These are phyloP conservation scores for Platichthys flesus DNA, from an alignment of 2,113 vertebrate species.

Conservation along the genomic window DNA sequence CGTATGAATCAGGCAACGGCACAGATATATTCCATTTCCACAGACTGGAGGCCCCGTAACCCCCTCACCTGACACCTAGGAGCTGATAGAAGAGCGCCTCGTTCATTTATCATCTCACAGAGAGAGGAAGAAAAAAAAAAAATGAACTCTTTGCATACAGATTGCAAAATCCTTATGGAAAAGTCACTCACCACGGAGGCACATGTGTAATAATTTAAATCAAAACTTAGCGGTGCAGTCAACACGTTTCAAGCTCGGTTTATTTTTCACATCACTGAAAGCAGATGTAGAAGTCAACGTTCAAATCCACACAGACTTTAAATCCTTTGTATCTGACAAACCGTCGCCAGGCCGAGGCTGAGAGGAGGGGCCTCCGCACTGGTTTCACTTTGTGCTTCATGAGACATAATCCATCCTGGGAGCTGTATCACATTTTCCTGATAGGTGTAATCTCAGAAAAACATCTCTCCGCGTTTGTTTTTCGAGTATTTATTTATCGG, in stretches of 20 bases:
- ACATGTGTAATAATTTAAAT: constrained; percentile 63
- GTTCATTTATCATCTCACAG: constrained; percentile 63
- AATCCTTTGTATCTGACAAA: constrained; percentile 30
- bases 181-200: constrained; percentile 45
- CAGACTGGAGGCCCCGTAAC: constrained; percentile 30
- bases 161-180: constrained; percentile 63
- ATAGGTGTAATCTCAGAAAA: constrained; percentile 40
- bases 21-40: constrained; percentile 23
- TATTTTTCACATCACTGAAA: constrained; percentile 33
- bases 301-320: constrained; percentile 33
- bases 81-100: constrained; percentile 48
- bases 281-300: constrained; percentile 38
- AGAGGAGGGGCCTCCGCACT: constrained; percentile 1
- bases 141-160: constrained; percentile 57
- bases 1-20: constrained; percentile 33
- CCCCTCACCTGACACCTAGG: constrained; percentile 53
- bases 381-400: constrained; percentile 2
- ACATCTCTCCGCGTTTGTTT: constrained; percentile 25
- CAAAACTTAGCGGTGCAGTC: constrained; percentile 44
- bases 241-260: constrained; percentile 55
- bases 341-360: background rate
- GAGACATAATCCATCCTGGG: constrained; percentile 22
- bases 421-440: constrained; percentile 23
- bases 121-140: constrained; percentile 12
- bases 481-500: constrained; percentile 39